Percentiles rank a stretch among this genome's conserved stretches.
These are phyloP conservation scores for Teleopsis dalmanni DNA, from an alignment of 1,140 invertebrate genomes.

Conservation along the genomic window DNA sequence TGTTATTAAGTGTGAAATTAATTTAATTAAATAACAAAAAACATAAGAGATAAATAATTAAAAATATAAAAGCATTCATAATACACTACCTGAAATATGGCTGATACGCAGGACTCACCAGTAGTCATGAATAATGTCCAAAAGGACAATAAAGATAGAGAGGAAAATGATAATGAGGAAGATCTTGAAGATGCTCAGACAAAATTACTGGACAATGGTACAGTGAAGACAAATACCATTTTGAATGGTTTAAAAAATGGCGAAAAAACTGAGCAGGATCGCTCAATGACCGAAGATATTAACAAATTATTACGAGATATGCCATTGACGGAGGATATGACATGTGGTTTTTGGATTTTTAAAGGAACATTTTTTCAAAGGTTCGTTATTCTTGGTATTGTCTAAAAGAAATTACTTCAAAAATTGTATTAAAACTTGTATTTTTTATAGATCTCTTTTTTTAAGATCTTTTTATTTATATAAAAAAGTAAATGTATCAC, in stretches of 20 bases:
- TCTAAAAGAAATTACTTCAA: too few species aligned
- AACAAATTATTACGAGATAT: slow-evolving; percentile 49
- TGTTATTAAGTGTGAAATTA: too few species aligned
- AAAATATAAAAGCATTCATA: background rate
- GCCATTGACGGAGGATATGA: slow-evolving; percentile 54
- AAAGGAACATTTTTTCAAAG: slow-evolving; percentile 51
- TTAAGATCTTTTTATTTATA: too few species aligned
- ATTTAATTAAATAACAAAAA: too few species aligned
- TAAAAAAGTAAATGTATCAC: too few species aligned
- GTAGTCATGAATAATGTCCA: background rate
- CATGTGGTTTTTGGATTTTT: slow-evolving; percentile 56
- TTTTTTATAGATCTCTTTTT: too few species aligned
- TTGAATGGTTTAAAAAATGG: slow-evolving; percentile 19
- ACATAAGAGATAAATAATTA: background rate
- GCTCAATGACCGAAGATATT: slow-evolving; percentile 41
- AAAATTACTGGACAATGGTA: slow-evolving; percentile 31
- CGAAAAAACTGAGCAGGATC: slow-evolving; percentile 28
- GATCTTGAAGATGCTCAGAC: slow-evolving; percentile 6
- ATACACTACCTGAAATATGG: too few species aligned
- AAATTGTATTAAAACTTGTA: too few species aligned
- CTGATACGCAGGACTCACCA: too few species aligned
- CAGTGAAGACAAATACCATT: slow-evolving; percentile 10
- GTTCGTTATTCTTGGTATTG: too few species aligned
- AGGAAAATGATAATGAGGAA: slow-evolving; percentile 12
- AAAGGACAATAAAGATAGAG: background rate